Percentiles rank a stretch among this genome's conserved stretches.
phyloP scores from a whole-genome alignment of 2,888 invertebrate species.

The Thalpophila matura region DNA sequence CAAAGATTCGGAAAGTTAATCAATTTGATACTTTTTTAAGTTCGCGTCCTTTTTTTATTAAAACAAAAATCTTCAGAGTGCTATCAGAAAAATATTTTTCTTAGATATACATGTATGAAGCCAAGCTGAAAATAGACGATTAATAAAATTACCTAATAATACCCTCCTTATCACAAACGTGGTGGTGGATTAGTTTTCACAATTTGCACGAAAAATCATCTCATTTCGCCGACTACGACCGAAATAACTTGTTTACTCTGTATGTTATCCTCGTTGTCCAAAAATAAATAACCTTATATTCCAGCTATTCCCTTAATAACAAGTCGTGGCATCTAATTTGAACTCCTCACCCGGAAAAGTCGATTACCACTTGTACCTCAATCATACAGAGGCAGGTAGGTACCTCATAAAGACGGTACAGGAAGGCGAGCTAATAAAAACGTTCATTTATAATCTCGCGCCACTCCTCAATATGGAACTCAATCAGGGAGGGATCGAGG shows the following conservation, averaged over 20 bases:
- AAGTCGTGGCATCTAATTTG: slow-evolving; percentile 45
- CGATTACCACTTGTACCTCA: slow-evolving; percentile 54
- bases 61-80: slow-evolving; percentile 14
- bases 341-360: slow-evolving; percentile 46
- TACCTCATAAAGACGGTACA: slow-evolving; percentile 19
- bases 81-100: slow-evolving; percentile 15
- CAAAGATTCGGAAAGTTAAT: slow-evolving; percentile 25
- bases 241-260: not conserved
- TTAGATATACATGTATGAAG: not conserved
- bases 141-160: too few relatives aligned
- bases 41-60: slow-evolving; percentile 3
- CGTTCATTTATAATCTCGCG: slow-evolving; percentile 56
- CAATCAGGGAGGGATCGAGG: slow-evolving; percentile 50
- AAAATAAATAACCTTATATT: slow-evolving; percentile 20
- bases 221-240: too few relatives aligned
- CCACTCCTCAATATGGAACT: slow-evolving; percentile 51
- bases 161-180: too few relatives aligned
- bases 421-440: slow-evolving; percentile 53
- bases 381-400: slow-evolving; percentile 20
- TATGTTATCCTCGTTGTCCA: not conserved
- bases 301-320: slow-evolving; percentile 21
- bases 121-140: not conserved
- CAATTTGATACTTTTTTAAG: slow-evolving; percentile 20
- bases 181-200: too few relatives aligned
- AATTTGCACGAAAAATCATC: too few relatives aligned